A percentile compares a stretch with the other conserved stretches of the same genome.
Conservation (phyloP, 2,797 vertebrate species). For the Acanthornis magna region DNA sequence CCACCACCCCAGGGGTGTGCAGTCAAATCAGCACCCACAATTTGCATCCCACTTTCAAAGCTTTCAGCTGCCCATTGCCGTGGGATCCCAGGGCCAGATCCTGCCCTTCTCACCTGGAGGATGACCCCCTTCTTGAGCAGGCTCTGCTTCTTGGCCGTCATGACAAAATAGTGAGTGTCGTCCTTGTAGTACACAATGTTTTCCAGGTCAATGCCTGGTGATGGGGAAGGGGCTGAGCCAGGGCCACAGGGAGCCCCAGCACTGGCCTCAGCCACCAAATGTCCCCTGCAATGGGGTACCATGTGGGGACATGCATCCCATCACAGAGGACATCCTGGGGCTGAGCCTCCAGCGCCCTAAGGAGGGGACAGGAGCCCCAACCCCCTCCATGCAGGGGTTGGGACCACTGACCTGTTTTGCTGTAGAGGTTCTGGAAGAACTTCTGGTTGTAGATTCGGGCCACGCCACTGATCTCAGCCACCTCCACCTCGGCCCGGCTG, state of each 20-base stretch:
- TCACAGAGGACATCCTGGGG: neutral
- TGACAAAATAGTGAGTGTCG: slow-evolving; percentile 96
- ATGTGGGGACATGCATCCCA: accelerated
- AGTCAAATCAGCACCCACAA: neutral
- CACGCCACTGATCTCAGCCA: slow-evolving; percentile 92
- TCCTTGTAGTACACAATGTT: slow-evolving; percentile 99
- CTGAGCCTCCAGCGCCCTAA: neutral
- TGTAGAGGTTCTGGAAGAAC: slow-evolving; percentile 91
- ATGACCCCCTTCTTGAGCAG: slow-evolving; percentile 89
- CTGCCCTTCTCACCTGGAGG: slow-evolving; percentile 79
- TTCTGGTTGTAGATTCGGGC: slow-evolving; percentile 96
- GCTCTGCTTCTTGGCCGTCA: slow-evolving; percentile 97
- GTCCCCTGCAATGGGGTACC: neutral
- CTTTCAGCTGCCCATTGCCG: neutral
- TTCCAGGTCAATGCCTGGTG: slow-evolving; percentile 91
- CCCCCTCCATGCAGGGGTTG: accelerated
- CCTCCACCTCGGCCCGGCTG: slow-evolving; percentile 85
- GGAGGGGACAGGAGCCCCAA: too few relatives aligned
- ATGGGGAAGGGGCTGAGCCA: neutral
- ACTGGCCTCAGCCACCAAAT: neutral
- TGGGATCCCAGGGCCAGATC: accelerated
- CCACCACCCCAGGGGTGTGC: neutral
- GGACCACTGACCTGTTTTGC: slow-evolving; percentile 80
- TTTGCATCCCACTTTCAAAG: neutral
- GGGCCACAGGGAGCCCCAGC: neutral